These are phyloP conservation scores for Lepus americanus DNA, from an alignment of 2,113 vertebrate genomes.

Conservation along the genomic window DNA sequence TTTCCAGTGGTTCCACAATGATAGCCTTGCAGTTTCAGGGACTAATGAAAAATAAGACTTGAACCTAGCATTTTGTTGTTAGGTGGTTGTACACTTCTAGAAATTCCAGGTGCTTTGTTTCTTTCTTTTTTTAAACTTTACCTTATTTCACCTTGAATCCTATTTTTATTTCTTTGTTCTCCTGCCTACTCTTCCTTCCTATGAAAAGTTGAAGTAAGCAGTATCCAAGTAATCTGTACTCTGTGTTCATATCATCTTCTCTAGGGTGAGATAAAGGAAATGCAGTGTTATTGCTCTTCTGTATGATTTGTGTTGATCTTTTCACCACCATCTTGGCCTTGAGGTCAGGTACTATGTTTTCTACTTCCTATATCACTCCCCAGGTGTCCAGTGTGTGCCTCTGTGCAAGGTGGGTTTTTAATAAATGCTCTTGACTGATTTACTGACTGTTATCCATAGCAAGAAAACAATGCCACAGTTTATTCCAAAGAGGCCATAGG, in stretches of 20 bases:
- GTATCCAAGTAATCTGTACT: slow-evolving; percentile 61
- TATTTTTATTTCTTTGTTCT: slow-evolving; percentile 73
- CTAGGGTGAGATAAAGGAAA: slow-evolving; percentile 78
- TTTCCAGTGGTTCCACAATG: background rate
- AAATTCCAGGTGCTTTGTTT: slow-evolving; percentile 18
- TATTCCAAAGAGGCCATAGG: slow-evolving; percentile 60
- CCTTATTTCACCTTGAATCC: slow-evolving; percentile 37
- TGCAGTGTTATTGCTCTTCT: slow-evolving; percentile 60
- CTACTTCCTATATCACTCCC: slow-evolving; percentile 73
- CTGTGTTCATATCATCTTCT: slow-evolving; percentile 55
- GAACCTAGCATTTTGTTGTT: slow-evolving; percentile 53
- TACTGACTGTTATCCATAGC: slow-evolving; percentile 70
- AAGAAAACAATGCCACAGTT: slow-evolving; percentile 49
- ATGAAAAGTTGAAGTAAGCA: slow-evolving; percentile 75
- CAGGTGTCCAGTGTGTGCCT: slow-evolving; percentile 63
- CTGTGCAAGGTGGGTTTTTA: slow-evolving; percentile 72
- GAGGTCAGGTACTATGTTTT: slow-evolving; percentile 69
- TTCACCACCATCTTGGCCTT: slow-evolving; percentile 25
- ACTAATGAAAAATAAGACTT: slow-evolving; percentile 16
- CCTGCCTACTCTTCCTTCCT: slow-evolving; percentile 53
- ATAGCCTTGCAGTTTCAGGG: background rate
- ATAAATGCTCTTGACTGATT: slow-evolving; percentile 79
- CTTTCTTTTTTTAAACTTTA: background rate
- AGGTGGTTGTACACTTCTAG: background rate
- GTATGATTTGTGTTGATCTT: slow-evolving; percentile 74